Base-by-base conservation (phyloP, 2,113 vertebrate genomes). In the Semnopithecus entellus region DNA sequence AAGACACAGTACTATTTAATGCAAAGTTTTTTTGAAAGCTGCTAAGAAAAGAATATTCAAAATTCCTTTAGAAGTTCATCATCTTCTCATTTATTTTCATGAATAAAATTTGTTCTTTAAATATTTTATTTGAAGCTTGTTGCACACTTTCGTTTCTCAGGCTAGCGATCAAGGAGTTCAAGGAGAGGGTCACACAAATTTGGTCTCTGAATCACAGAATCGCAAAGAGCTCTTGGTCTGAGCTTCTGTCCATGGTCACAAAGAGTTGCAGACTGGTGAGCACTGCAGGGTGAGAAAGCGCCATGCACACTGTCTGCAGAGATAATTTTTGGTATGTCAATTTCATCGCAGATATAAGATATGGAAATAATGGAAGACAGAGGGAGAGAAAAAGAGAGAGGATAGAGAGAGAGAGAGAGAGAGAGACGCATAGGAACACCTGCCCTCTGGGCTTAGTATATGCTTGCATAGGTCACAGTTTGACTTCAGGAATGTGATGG, bases 351-450 rank as follows among this genome's bases (percentile, higher is more conserved):
- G 43, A 75, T 81, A 5, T 91, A 97, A 45, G 93, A 94, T 45
- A 95, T 13, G 32, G 50, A 80, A 48, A 97, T 83, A 40, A 97
- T 68, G 9, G 82, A 25, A 59, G 93, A 95, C 57, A 86, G 73
- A 97, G n/a, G 18, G 61, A 64, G 11, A 64, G 61, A 95, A 64
- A 86, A 68, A 97, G 32, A 22, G 27, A 64, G 61, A 30, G 11
- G 27, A 64, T 0, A 64, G 11, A 61, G 59, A 27, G 2, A 5
- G 4, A 61, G 25, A 61, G 59, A 27, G 57, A 82, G 18, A 22
- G n/a, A 38, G 68, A 38, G 70, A 38, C 3, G 32, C 32, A 68
- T 68, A 45, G 90, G 35, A 30, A 97, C 84, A 45, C 61, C 52
- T 40, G 81, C n/a, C 22, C n/a, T 85, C 32, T 90, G 57, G 7